Conservation (phyloP, 2,797 vertebrate species). For the Microctenopoma steveboyesi region DNA sequence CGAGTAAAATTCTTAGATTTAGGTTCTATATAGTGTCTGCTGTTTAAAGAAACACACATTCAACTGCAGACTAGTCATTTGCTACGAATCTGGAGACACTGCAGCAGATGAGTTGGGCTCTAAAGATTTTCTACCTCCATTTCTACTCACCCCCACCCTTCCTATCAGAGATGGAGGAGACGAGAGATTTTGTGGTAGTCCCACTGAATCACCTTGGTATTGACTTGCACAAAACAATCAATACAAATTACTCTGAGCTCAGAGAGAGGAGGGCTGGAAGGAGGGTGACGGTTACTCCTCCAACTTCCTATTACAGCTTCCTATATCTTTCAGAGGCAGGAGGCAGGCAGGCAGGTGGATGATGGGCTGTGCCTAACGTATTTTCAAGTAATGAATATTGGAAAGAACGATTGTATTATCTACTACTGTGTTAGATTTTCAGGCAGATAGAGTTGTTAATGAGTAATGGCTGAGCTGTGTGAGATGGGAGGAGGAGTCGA, state of each 20-base stretch:
- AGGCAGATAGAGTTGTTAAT: neutral
- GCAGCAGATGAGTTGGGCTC: constrained; percentile 2
- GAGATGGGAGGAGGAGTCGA: too few species aligned
- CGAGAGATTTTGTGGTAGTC: constrained; percentile 37
- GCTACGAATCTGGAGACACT: neutral
- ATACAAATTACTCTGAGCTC: constrained; percentile 63
- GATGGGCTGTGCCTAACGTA: neutral
- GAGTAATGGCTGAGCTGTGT: too few species aligned
- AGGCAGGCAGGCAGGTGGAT: constrained; percentile 23
- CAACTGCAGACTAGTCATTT: constrained; percentile 14
- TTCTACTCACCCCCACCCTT: constrained; percentile 18
- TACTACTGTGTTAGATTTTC: constrained; percentile 10
- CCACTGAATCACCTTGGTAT: constrained; percentile 57
- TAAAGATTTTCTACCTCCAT: constrained; percentile 18
- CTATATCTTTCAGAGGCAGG: constrained; percentile 40
- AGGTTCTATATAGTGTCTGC: neutral
- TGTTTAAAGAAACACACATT: constrained; percentile 18
- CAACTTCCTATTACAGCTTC: constrained; percentile 36
- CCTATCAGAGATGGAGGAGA: constrained; percentile 32
- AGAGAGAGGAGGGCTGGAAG: constrained; percentile 31
- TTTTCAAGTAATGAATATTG: neutral
- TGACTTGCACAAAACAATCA: constrained; percentile 63
- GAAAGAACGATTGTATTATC: constrained; percentile 7
- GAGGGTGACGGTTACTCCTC: constrained; percentile 53
- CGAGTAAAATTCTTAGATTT: constrained; percentile 18